Conservation (phyloP, 1,140 invertebrate genomes). For the Drosophila serrata region DNA sequence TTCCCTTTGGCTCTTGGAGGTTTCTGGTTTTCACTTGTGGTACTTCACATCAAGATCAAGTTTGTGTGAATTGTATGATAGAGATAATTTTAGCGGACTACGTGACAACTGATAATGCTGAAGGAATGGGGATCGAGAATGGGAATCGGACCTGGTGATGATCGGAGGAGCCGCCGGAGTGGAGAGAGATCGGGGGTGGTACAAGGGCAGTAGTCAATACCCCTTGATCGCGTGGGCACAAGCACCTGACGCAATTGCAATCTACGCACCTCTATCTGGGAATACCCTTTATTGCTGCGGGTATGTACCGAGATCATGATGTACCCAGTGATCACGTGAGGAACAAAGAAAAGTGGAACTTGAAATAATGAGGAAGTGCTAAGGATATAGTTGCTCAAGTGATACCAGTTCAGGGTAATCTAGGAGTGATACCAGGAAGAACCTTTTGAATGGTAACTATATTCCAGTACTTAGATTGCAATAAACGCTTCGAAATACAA, state of each 20-base stretch:
- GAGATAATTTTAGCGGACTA: conserved; percentile 40
- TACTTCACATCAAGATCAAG: conserved; percentile 54
- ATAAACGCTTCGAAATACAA: not conserved
- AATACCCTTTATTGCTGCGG: conserved; percentile 17
- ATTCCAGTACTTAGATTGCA: too few relatives aligned
- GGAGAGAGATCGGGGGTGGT: not conserved
- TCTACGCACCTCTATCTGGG: conserved; percentile 22
- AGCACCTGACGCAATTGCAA: conserved; percentile 21
- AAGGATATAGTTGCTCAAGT: not conserved
- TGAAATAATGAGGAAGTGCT: too few relatives aligned
- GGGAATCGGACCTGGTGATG: conserved; percentile 12
- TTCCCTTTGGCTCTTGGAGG: conserved; percentile 1
- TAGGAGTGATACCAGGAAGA: not conserved
- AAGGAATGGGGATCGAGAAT: conserved; percentile 30
- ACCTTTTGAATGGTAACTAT: not conserved
- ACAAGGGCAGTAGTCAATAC: conserved; percentile 17
- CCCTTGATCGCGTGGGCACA: conserved; percentile 14
- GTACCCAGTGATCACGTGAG: not conserved
- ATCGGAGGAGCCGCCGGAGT: not conserved
- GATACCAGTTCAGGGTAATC: not conserved
- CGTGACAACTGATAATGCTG: conserved; percentile 48
- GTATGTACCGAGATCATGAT: conserved; percentile 1
- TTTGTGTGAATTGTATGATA: conserved; percentile 7
- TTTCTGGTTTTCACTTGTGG: conserved; percentile 27
- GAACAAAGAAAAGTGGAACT: not conserved